Evolutionary conservation across 2,797 vertebrate genomes (phyloP).

Genomic region (Falco naumanni): DNA sequence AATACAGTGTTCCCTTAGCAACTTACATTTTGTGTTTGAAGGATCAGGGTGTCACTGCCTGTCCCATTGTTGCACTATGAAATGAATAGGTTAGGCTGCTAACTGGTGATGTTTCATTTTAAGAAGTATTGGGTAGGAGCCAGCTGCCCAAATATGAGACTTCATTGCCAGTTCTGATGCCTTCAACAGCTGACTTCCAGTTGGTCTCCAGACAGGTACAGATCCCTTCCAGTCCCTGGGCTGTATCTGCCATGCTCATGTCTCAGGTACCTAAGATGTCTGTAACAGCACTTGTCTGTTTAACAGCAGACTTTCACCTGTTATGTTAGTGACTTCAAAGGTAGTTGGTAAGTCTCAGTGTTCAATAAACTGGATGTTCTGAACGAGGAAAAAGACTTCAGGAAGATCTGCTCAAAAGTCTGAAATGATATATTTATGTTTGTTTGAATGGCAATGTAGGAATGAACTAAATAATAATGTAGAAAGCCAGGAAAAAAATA

Average conservation of each 20-base stretch:
- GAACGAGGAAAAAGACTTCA: neutral
- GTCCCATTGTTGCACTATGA: neutral
- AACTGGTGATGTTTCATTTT: neutral
- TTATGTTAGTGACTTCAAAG: neutral
- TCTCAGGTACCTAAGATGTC: neutral
- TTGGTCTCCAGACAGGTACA: neutral
- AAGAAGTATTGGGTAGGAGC: neutral
- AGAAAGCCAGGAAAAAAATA: neutral
- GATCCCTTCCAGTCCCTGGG: neutral
- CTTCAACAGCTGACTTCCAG: neutral
- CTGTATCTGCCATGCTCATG: neutral
- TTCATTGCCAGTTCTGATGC: neutral
- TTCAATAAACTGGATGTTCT: neutral
- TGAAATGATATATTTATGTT: neutral
- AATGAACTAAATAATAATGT: neutral
- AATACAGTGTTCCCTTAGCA: neutral
- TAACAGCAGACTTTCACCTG: neutral
- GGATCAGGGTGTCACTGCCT: neutral
- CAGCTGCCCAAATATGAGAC: neutral
- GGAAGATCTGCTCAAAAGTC: neutral
- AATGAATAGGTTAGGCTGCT: neutral
- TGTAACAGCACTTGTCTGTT: neutral
- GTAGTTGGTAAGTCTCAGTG: neutral
- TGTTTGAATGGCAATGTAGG: neutral
- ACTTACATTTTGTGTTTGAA: accelerated